These are phyloP conservation scores for Isotomurus palustris DNA, from an alignment of 2,888 invertebrate genomes.

Conservation along the genomic window DNA sequence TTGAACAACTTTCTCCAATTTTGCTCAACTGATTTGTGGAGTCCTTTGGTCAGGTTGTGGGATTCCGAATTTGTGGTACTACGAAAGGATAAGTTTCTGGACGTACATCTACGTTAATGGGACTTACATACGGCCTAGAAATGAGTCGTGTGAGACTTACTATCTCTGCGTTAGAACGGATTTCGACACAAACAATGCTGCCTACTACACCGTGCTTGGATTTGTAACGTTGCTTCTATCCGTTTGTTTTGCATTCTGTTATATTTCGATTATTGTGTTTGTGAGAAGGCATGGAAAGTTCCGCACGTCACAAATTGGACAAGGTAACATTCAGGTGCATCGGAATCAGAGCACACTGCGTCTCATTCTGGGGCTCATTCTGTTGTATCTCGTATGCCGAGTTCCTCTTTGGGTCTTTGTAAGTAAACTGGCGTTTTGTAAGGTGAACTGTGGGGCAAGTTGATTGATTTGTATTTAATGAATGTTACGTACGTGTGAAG, in stretches of 20 bases:
- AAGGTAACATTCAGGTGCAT: slow-evolving; percentile 4
- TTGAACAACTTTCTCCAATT: not conserved
- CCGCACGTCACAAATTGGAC: not conserved
- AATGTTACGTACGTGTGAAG: too few species aligned
- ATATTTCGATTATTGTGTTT: slow-evolving; percentile 36
- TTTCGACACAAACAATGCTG: slow-evolving; percentile 20
- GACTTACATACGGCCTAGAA: not conserved
- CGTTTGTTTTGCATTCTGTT: slow-evolving; percentile 31
- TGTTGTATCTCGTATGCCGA: slow-evolving; percentile 56
- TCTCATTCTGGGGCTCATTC: slow-evolving; percentile 57
- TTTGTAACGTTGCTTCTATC: slow-evolving; percentile 17
- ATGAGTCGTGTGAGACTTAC: slow-evolving; percentile 17
- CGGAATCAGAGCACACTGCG: slow-evolving; percentile 54
- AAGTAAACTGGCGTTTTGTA: too few species aligned
- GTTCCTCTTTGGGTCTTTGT: slow-evolving; percentile 57
- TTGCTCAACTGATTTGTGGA: too few species aligned
- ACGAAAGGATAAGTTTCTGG: slow-evolving; percentile 21
- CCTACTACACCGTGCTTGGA: slow-evolving; percentile 31
- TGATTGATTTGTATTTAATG: too few species aligned
- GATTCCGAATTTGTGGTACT: slow-evolving; percentile 28
- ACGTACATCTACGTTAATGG: slow-evolving; percentile 6
- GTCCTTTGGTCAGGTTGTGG: slow-evolving; percentile 12
- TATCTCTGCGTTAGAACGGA: slow-evolving; percentile 24
- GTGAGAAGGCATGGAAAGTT: slow-evolving; percentile 27
- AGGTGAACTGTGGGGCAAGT: too few species aligned